Base-by-base conservation (phyloP, 1,140 invertebrate genomes). In the Lamellibrachia luymesi region DNA sequence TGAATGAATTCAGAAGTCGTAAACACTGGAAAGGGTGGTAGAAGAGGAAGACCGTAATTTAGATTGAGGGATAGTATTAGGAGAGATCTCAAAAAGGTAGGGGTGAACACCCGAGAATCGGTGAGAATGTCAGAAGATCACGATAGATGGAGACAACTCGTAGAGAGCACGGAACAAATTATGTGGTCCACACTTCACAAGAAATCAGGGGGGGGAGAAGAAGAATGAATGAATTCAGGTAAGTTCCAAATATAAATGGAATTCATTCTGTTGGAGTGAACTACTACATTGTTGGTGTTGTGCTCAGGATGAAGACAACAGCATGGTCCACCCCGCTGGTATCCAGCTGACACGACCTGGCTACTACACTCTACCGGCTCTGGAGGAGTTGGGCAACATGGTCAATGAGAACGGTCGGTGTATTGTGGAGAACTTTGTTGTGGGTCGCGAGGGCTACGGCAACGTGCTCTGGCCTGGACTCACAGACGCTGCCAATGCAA, bases 361-460 rank as follows among this genome's bases (percentile, higher is more conserved):
- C 13, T 99, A 99, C 96, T 99, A 98, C 96, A 98, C 98, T 0
- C 97, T 98, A 91, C 98, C 98, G 0, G 96, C 97, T 17, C 94
- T 98, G 93, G 97, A 98, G 92, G 98, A 98, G 93, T 97, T 99
- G 64, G 96, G 95, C 4, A 95, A 96, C 51, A 96, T 97, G 56
- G 96, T 97, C 17, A 97, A 98, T 96, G 95, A 95, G 89, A 97
- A 98, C 95, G 98, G 98, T n/a, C 97, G 97, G 50, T 99, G 98
- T 95, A 96, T 98, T 52, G 98, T 99, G 17, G 97, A 98, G n/a
- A 97, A 98, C 92, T 98, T 99, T 94, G 98, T 98, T 0, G 97
- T 99, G 92, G 99, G 98, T 0, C 97, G 99, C 25, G 97, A 98
- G 93, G 98, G 98, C 91, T 99, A 98, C 96, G 99, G 99, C 50